Percentiles rank a stretch among this genome's conserved stretches.
Conservation (phyloP, 2,797 vertebrate genomes). For the Lagocephalus sceleratus region DNA sequence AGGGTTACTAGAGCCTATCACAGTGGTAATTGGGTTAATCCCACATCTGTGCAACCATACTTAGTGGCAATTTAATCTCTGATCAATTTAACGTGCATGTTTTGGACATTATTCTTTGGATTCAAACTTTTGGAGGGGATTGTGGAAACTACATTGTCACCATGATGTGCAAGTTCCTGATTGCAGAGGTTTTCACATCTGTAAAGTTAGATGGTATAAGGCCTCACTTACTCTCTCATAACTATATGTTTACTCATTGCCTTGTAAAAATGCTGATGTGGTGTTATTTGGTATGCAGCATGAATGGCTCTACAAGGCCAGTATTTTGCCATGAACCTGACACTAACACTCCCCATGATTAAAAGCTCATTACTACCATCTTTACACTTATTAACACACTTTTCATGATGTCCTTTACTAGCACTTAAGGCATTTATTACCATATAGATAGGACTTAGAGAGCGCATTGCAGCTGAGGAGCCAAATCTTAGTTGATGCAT, state of each 20-base stretch:
- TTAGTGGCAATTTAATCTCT: no score
- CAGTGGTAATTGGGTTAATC: no score
- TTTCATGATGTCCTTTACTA: background rate
- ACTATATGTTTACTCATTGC: background rate
- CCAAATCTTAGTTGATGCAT: constrained; percentile 5
- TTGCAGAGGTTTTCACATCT: background rate
- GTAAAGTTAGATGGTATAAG: background rate
- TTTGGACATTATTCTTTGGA: no score
- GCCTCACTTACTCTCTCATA: background rate
- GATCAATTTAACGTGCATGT: no score
- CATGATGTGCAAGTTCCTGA: no score
- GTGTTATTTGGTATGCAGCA: background rate
- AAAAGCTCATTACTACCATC: constrained; percentile 3
- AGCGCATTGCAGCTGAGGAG: background rate
- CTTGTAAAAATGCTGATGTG: background rate
- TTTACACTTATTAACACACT: background rate
- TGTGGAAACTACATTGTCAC: no score
- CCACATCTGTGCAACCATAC: no score
- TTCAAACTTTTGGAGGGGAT: no score
- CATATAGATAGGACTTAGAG: background rate
- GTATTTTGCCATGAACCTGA: background rate
- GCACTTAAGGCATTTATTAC: constrained; percentile 3
- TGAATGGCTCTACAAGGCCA: background rate
- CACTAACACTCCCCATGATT: background rate
- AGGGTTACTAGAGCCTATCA: no score